Evolutionary conservation across 1,140 invertebrate species (phyloP), one percentile per base, ranked within the genome.

Genomic region (Drosophila jambulina): DNA sequence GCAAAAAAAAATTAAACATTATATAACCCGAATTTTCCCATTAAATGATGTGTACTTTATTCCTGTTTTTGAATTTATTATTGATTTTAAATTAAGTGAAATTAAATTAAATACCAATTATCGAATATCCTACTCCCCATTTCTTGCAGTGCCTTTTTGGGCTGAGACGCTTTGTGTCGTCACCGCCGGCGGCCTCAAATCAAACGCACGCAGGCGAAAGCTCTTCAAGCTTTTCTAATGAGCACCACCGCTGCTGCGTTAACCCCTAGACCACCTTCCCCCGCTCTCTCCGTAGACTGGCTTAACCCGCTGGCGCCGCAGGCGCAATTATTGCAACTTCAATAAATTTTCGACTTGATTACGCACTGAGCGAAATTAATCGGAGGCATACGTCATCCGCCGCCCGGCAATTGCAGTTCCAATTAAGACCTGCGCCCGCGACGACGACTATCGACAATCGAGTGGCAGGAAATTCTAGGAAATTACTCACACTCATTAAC

Each of bases 311-410:
- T 46, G 27, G 46, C 21, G 74, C 64, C 75, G 48, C 68, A 40
- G 85, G 84, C 81, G 80, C 84, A 90, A 88, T 87, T 87, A 87
- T 88, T 87, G 84, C 85, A 80, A 88, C 84, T 88, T 90, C 84
- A 88, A 88, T 90, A 90, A 88, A 88, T 88, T 88, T 88, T 84
- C 85, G 48, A 84, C 59, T 88, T 88, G 84, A 88, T 88, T 88
- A 90, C 84, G 85, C 84, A 88, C 80, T 58, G 78, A 78, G 80
- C 80, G 77, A 88, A 88, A 88, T 90, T 88, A 88, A 88, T 88
- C 85, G 84, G n/a, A 27, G 42, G 69, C 84, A 90, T 88, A 81
- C 74, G 84, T 88, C 85, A 88, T 90, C 74, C 43, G 74, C 49
- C 63, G 49, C 54, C 48, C 68, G 57, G 82, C 83, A 87, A 82